Evolutionary conservation across 1,140 invertebrate genomes (phyloP).

Genomic region (Forficula auricularia): DNA sequence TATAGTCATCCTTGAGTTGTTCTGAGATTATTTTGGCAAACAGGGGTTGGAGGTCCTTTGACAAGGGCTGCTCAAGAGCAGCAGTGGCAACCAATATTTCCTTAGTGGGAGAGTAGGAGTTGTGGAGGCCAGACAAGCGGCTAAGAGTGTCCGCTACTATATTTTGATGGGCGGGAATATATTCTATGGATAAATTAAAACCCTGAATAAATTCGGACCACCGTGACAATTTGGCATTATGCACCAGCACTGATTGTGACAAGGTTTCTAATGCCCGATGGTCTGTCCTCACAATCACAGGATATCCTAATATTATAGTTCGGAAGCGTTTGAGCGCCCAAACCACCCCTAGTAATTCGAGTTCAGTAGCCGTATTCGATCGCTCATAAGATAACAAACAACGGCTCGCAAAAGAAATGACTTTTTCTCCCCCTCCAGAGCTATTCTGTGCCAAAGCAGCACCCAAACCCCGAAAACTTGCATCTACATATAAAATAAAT

Average conservation of each 20-base stretch:
- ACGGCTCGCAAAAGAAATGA: conserved; percentile 24
- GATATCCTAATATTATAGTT: conserved; percentile 19
- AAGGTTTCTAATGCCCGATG: conserved; percentile 27
- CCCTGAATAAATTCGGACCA: conserved; percentile 26
- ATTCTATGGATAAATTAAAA: conserved; percentile 22
- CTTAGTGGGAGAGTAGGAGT: too few species aligned
- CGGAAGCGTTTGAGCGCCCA: conserved; percentile 23
- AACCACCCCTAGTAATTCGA: conserved; percentile 27
- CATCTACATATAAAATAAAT: conserved; percentile 17
- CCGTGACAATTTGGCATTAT: conserved; percentile 22
- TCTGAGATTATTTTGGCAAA: too few species aligned
- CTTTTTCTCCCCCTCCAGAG: conserved; percentile 8
- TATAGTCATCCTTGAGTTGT: too few species aligned
- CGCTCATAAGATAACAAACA: conserved; percentile 21
- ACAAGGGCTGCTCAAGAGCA: too few species aligned
- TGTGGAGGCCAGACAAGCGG: too few species aligned
- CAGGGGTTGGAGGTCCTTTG: too few species aligned
- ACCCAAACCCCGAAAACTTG: conserved; percentile 16
- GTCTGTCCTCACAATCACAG: conserved; percentile 27
- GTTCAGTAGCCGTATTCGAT: conserved; percentile 24
- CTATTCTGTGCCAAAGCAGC: conserved; percentile 16
- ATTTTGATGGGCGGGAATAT: conserved; percentile 15
- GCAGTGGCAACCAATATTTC: too few species aligned
- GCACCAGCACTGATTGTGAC: conserved; percentile 20
- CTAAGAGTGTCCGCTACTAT: background rate